Percentiles rank a stretch among this genome's conserved stretches.
phyloP scores from a whole-genome alignment of 2,113 vertebrate genomes.

The Bothrops jararaca region DNA sequence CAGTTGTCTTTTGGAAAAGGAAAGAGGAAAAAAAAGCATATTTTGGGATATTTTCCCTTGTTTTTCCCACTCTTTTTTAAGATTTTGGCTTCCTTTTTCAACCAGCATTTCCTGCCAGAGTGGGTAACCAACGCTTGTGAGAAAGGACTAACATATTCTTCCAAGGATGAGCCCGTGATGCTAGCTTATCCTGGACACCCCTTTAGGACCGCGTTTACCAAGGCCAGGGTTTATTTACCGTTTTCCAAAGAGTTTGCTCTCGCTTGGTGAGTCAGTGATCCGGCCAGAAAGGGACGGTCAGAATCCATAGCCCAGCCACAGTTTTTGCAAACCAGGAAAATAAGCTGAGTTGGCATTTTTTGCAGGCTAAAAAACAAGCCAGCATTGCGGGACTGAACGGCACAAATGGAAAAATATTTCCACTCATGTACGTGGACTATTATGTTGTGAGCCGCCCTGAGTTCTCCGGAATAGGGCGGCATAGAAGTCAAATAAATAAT shows the following conservation, averaged over 20 bases:
- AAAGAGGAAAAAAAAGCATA: too few relatives aligned
- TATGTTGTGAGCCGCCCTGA: too few relatives aligned
- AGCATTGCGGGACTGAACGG: too few relatives aligned
- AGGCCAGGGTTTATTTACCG: background rate
- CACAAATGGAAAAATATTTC: background rate
- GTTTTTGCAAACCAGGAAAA: background rate
- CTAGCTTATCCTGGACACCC: background rate
- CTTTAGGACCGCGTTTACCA: background rate
- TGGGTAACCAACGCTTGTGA: fast-evolving
- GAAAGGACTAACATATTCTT: background rate
- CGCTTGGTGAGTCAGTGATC: background rate
- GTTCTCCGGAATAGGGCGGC: too few relatives aligned
- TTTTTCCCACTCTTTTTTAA: background rate
- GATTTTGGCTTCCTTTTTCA: background rate
- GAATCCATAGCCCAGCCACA: background rate
- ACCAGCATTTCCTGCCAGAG: background rate
- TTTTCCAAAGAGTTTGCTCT: background rate
- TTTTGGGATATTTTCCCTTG: background rate
- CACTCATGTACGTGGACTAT: background rate
- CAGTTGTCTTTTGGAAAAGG: background rate
- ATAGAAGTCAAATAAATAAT: too few relatives aligned
- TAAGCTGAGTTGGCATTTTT: background rate
- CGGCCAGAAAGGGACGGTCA: too few relatives aligned
- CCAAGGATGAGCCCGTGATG: background rate
- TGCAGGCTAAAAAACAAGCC: background rate